These are phyloP conservation scores for Phymorhynchus buccinoides DNA, from an alignment of 1,140 invertebrate species.

Conservation along the genomic window DNA sequence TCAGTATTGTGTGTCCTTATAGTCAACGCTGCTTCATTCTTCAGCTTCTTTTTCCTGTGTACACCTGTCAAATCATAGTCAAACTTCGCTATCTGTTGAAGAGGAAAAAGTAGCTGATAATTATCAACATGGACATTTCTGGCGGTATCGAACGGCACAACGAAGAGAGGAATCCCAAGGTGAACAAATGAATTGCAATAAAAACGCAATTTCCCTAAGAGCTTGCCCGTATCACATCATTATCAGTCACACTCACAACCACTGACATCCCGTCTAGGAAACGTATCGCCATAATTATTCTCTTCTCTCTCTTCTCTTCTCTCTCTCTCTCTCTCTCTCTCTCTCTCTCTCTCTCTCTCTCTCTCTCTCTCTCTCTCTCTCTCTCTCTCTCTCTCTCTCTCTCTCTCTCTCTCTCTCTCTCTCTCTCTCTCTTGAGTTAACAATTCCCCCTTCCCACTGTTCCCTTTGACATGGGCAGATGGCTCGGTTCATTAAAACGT, in stretches of 20 bases:
- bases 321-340: no score
- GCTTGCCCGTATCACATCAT: neutral
- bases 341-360: no score
- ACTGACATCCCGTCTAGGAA: neutral
- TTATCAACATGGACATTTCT: neutral
- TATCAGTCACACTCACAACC: neutral
- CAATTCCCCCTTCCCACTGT: no score
- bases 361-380: no score
- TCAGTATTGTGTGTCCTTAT: no score
- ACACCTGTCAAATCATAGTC: neutral
- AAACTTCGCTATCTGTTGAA: neutral
- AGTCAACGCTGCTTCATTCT: no score
- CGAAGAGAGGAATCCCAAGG: neutral
- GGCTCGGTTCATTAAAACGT: no score
- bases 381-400: no score
- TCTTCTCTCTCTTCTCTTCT: neutral
- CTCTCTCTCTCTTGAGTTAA: no score
- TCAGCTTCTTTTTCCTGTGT: neutral
- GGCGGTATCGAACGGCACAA: neutral
- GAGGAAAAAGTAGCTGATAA: no score
- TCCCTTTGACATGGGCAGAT: no score
- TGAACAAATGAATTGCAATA: neutral
- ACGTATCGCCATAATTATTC: neutral
- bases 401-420: no score
- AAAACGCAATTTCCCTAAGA: neutral